Evolutionary conservation across 37 sponge, comb jelly and placozoan genomes (phyloP), one percentile per base, ranked within the genome.

Genomic region (Haliclona indistincta): DNA sequence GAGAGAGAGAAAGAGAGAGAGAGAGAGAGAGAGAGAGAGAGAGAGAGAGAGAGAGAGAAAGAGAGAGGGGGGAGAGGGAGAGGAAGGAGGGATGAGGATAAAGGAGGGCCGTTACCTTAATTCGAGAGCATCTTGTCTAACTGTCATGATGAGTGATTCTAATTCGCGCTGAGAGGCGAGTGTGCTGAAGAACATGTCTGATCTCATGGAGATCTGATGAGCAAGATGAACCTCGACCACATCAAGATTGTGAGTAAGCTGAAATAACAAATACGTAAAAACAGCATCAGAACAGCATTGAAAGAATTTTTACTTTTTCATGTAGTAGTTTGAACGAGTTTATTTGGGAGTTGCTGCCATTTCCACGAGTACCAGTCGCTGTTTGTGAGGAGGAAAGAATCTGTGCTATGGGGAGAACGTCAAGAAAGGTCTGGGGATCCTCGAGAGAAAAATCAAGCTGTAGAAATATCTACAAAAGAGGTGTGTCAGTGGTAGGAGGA

Each of bases 201-300:
- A 93, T 37, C 73, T 83, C 72, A 75, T 64, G 0, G 97, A 72
- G 3, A 98, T 84, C 72, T 98, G 96, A 42, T 93, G 76, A 22
- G 94, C 96, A 70, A 98, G 67, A 32, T 98, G 88, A 19, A 95
- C 88, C 80, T 98, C 99, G 4, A 90, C 74, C 3, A 89, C 42
- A 73, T 98, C 99, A 65, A 98, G 79, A 60, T 89, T 81, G 54
- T 98, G 99, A 11, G 94, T 83, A 53, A 98, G 84, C 88, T 97
- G 52, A 52, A 37, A 64, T 55, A 45, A 45, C 40, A 6, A 11
- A 39, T 44, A 25, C 7, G 53, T 44, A 20, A 70, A 15, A 29
- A 32, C 20, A 4, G 4, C 39, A 68, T 62, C 28, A 25, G 64
- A 25, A 62, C 28, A 25, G 8, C 7, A 10, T 30, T n/a, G 29